phyloP scores from a whole-genome alignment of 2,888 invertebrate genomes.

The Trilocha varians region DNA sequence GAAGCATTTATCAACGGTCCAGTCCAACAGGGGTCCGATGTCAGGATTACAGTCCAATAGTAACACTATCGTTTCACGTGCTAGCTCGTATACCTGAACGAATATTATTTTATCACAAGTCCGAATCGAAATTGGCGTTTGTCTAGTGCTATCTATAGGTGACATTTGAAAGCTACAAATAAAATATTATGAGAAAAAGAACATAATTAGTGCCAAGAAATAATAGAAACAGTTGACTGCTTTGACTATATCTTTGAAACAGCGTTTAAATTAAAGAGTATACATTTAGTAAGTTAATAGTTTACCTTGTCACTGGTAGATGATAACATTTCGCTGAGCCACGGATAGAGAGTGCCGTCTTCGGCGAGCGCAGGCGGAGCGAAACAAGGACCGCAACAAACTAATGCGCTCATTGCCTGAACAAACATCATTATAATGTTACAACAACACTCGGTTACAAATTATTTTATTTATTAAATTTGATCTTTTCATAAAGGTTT shows the following conservation, averaged over 20 bases:
- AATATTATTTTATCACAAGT: not conserved
- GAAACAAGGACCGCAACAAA: constrained; percentile 97
- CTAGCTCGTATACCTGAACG: constrained; percentile 87
- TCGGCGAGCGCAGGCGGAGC: constrained; percentile 88
- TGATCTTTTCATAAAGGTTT: too few species aligned
- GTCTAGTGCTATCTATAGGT: too few species aligned
- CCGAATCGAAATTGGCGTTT: too few species aligned
- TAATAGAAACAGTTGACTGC: too few species aligned
- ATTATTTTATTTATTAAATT: too few species aligned
- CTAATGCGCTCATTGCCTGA: constrained; percentile 95
- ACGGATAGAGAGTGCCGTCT: constrained; percentile 93
- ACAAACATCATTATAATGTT: too few species aligned
- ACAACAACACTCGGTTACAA: too few species aligned
- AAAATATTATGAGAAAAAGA: too few species aligned
- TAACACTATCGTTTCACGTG: constrained; percentile 93
- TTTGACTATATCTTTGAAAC: too few species aligned
- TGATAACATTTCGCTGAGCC: constrained; percentile 92
- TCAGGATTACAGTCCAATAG: constrained; percentile 96
- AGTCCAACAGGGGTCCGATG: constrained; percentile 92
- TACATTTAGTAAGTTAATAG: not conserved
- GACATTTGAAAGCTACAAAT: too few species aligned
- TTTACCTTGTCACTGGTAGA: constrained; percentile 88
- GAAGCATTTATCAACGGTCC: constrained; percentile 98
- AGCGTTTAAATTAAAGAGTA: too few species aligned
- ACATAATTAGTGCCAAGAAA: too few species aligned